Conservation (phyloP, 1,140 invertebrate genomes). For the Chelonus insularis region DNA sequence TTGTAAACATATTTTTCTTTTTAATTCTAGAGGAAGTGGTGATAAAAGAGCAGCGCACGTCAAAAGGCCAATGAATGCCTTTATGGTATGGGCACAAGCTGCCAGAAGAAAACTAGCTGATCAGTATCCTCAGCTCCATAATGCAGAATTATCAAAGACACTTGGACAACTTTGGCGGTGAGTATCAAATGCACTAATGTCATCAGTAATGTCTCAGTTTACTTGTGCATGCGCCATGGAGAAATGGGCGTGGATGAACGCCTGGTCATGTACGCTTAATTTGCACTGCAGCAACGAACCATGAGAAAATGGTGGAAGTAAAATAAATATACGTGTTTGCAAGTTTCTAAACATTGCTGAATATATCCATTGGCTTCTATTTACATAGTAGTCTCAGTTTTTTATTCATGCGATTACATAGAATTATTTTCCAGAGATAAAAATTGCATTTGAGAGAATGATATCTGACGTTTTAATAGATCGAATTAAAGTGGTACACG, state of each 20-base stretch:
- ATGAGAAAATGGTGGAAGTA: conserved; percentile 32
- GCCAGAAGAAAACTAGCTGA: conserved; percentile 83
- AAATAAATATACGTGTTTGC: not conserved
- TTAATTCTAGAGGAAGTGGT: conserved; percentile 68
- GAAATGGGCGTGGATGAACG: conserved; percentile 6
- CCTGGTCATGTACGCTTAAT: conserved; percentile 68
- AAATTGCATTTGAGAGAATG: conserved; percentile 3
- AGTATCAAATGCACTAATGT: not conserved
- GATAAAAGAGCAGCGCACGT: conserved; percentile 93
- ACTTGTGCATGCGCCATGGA: conserved; percentile 1
- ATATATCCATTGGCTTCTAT: not conserved
- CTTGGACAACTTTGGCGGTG: conserved; percentile 90
- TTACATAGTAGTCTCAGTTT: not conserved
- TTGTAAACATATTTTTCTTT: not conserved
- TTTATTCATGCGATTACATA: no score
- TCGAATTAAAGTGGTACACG: conserved; percentile 40
- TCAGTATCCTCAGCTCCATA: conserved; percentile 88
- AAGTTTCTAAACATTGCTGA: not conserved
- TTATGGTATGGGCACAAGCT: conserved; percentile 96
- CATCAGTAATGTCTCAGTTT: not conserved
- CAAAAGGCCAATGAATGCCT: conserved; percentile 92
- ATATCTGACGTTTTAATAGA: conserved; percentile 29
- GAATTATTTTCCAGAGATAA: no score
- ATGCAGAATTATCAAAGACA: conserved; percentile 90
- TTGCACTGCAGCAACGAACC: conserved; percentile 80